These are phyloP conservation scores for Chloroceryle aenea DNA, from an alignment of 2,113 vertebrate species.

Conservation along the genomic window DNA sequence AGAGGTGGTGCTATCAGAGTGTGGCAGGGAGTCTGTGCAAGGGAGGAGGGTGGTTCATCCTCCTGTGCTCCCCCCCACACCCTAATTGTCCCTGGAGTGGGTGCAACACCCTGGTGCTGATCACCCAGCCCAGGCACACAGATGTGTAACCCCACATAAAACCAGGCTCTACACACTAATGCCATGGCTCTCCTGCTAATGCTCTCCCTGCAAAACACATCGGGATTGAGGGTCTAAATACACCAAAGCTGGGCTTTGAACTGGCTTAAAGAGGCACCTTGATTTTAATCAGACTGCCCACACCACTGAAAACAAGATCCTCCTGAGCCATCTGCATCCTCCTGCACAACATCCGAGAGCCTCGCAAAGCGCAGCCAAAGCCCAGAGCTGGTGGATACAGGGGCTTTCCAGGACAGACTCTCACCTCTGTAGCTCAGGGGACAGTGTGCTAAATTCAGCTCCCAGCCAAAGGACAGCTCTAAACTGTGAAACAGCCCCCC, in stretches of 20 bases:
- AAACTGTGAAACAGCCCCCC: background rate
- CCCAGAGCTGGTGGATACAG: background rate
- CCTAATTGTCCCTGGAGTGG: background rate
- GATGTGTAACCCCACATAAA: background rate
- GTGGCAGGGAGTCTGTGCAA: fast-evolving
- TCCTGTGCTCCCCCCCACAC: fast-evolving
- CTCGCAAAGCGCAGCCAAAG: background rate
- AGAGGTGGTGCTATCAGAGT: background rate
- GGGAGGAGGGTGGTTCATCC: background rate
- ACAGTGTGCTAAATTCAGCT: background rate
- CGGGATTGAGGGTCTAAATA: background rate
- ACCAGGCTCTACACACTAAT: background rate
- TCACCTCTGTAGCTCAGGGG: background rate
- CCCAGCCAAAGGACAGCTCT: background rate
- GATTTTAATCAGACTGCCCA: background rate
- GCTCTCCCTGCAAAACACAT: background rate
- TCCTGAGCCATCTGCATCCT: background rate
- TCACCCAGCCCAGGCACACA: background rate
- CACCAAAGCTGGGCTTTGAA: background rate
- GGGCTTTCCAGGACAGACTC: background rate
- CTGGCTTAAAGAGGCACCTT: background rate
- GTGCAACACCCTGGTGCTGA: background rate
- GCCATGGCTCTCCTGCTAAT: background rate
- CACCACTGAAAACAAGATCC: fast-evolving
- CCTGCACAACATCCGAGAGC: background rate